These are phyloP conservation scores for Calephelis nemesis DNA, from an alignment of 1,140 invertebrate species.

Conservation along the genomic window DNA sequence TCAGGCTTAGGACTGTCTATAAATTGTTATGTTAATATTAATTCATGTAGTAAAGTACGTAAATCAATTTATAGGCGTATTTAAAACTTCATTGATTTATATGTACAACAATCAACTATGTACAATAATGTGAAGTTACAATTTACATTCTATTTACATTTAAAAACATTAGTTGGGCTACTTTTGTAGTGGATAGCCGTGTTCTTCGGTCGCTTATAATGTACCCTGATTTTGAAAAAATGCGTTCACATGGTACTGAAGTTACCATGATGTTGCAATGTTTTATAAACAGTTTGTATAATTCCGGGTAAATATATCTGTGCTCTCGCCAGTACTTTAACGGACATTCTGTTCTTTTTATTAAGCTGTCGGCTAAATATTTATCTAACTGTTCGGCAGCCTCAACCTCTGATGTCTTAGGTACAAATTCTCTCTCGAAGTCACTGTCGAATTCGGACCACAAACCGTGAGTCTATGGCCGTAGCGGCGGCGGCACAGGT, in stretches of 20 bases:
- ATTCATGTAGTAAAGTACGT: too few relatives aligned
- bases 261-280: slow-evolving; percentile 27
- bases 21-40: too few relatives aligned
- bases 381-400: not conserved
- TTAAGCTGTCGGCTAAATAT: too few relatives aligned
- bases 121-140: too few relatives aligned
- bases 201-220: slow-evolving; percentile 7
- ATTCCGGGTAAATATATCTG: slow-evolving; percentile 25
- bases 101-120: too few relatives aligned
- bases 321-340: slow-evolving; percentile 28
- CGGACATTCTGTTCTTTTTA: slow-evolving; percentile 17
- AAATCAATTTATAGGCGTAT: too few relatives aligned
- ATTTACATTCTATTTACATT: too few relatives aligned
- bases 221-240: slow-evolving; percentile 26
- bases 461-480: too few relatives aligned
- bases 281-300: slow-evolving; percentile 20
- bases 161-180: too few relatives aligned
- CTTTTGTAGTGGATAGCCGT: not conserved
- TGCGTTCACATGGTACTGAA: slow-evolving; percentile 28
- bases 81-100: too few relatives aligned
- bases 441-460: not conserved
- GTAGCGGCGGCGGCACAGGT: too few relatives aligned
- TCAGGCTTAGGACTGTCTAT: too few relatives aligned
- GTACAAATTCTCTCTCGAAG: slow-evolving; percentile 6
- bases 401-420: slow-evolving; percentile 18